These are phyloP conservation scores for Anableps anableps DNA, from an alignment of 2,797 vertebrate genomes.

Conservation along the genomic window DNA sequence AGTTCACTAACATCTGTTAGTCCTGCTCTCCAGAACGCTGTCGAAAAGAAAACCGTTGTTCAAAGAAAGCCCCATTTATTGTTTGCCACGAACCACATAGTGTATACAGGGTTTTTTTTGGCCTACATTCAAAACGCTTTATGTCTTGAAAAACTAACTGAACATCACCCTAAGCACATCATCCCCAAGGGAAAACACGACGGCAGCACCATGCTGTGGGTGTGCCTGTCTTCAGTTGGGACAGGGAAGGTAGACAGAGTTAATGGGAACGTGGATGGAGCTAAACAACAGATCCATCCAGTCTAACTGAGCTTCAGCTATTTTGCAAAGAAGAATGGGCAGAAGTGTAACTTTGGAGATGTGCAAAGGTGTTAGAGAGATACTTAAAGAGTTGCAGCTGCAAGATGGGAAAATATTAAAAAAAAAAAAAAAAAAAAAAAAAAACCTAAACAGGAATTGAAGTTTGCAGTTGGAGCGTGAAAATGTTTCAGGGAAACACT, in stretches of 20 bases:
- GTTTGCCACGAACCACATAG: too few species aligned
- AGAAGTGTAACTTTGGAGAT: background rate
- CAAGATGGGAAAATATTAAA: background rate
- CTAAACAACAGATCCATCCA: background rate
- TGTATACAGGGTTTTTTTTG: too few species aligned
- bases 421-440: background rate
- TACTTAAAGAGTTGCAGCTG: background rate
- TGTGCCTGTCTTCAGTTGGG: background rate
- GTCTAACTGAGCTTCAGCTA: background rate
- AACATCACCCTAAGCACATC: background rate
- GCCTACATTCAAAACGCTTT: background rate
- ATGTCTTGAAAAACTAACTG: background rate
- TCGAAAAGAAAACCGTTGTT: too few species aligned
- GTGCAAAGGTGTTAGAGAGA: background rate
- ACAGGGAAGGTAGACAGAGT: too few species aligned
- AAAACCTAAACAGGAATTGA: too few species aligned
- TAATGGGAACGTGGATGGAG: background rate
- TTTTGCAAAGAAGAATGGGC: background rate
- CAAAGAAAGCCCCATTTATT: too few species aligned
- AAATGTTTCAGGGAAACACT: too few species aligned
- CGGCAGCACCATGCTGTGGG: background rate
- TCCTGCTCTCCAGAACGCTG: too few species aligned
- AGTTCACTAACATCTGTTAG: too few species aligned
- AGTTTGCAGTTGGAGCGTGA: too few species aligned
- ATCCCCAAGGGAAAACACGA: background rate